phyloP scores from a whole-genome alignment of 2,888 invertebrate species.

The Drepana falcataria region DNA sequence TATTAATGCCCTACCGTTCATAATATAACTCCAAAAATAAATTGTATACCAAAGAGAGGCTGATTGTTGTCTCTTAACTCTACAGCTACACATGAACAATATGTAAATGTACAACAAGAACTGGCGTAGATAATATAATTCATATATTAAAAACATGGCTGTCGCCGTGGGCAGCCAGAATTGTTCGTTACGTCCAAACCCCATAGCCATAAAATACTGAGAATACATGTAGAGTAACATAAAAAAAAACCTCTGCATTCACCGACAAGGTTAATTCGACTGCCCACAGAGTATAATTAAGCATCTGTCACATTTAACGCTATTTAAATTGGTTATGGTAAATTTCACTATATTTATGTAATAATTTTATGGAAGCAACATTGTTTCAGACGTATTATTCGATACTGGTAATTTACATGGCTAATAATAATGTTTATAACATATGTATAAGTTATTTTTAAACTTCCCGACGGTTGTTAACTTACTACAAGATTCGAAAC shows the following conservation, averaged over 20 bases:
- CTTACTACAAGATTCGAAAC: conserved; percentile 52
- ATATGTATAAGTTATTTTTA: conserved; percentile 70
- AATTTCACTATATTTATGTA: conserved; percentile 47
- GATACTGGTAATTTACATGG: conserved; percentile 60
- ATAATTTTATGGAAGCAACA: conserved; percentile 70
- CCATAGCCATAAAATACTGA: conserved; percentile 11
- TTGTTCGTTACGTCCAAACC: conserved; percentile 46
- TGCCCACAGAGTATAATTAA: conserved; percentile 38
- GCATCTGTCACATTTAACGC: conserved; percentile 31
- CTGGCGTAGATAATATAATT: conserved; percentile 1
- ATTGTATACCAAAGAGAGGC: neutral
- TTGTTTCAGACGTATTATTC: conserved; percentile 64
- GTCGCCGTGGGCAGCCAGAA: conserved; percentile 35
- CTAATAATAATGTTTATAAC: conserved; percentile 70
- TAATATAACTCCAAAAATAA: neutral
- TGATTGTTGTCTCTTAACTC: neutral
- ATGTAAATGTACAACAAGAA: conserved; percentile 11
- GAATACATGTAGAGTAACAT: conserved; percentile 2
- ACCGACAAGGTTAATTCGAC: conserved; percentile 11
- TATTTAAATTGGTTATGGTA: conserved; percentile 36
- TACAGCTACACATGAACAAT: neutral
- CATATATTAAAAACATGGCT: conserved; percentile 9
- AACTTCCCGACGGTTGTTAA: conserved; percentile 57
- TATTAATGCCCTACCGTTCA: neutral
- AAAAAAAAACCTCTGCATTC: conserved; percentile 1